Conservation (phyloP, 2,797 vertebrate genomes). For the Danio aesculapii region DNA sequence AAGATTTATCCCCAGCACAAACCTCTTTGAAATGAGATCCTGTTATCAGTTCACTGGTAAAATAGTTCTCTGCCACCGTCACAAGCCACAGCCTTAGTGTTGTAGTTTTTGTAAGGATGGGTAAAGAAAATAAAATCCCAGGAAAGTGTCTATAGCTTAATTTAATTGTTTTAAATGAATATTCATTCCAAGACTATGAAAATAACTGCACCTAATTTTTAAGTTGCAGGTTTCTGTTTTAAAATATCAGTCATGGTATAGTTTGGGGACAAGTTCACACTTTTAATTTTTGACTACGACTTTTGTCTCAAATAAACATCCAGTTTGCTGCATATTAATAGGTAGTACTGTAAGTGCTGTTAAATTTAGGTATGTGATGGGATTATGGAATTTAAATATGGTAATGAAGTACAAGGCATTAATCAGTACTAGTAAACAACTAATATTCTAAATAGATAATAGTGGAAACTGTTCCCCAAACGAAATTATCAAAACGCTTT, state of each 20-base stretch:
- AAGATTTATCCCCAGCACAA: slow-evolving; percentile 37
- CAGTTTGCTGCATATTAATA: too few species aligned
- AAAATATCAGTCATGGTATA: too few species aligned
- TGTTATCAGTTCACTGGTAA: slow-evolving; percentile 18
- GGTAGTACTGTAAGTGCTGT: too few species aligned
- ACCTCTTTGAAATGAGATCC: slow-evolving; percentile 38
- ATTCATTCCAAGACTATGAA: background rate
- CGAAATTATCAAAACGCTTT: background rate
- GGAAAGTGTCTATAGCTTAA: background rate
- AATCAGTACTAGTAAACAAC: too few species aligned
- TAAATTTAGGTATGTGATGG: too few species aligned
- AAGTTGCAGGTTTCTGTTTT: too few species aligned
- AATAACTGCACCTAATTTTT: background rate
- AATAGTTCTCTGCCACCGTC: slow-evolving; percentile 8
- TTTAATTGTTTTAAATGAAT: background rate
- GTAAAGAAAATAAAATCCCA: background rate
- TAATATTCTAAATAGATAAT: too few species aligned
- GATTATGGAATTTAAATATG: too few species aligned
- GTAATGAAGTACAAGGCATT: too few species aligned
- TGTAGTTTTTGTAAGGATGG: background rate
- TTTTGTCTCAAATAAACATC: too few species aligned
- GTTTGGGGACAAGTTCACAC: too few species aligned
- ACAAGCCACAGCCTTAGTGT: background rate
- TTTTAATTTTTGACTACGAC: too few species aligned
- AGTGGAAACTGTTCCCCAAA: background rate